These are phyloP conservation scores for Chalcis sispes DNA, from an alignment of 2,888 invertebrate species.

Conservation along the genomic window DNA sequence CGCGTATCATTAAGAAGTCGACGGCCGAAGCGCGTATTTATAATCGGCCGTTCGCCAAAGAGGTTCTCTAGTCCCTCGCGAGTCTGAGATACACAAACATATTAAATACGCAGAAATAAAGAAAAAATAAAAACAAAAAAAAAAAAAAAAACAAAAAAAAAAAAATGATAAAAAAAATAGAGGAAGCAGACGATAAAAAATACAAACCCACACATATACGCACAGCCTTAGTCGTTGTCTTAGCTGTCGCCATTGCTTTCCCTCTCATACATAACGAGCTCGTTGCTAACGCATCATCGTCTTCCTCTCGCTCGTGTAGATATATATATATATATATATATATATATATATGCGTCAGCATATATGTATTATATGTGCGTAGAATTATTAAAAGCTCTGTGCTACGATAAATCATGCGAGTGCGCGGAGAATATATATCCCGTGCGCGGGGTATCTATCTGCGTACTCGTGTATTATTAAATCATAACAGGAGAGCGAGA, in stretches of 20 bases:
- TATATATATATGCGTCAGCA: background rate
- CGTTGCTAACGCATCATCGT: too few relatives aligned
- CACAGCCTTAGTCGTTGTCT: too few relatives aligned
- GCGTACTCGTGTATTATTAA: background rate
- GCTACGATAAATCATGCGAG: background rate
- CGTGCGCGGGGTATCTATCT: too few relatives aligned
- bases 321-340: slow-evolving; percentile 12
- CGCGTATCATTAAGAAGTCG: slow-evolving; percentile 51
- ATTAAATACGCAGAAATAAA: background rate
- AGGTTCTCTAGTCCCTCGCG: slow-evolving; percentile 73
- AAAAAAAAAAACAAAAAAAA: slow-evolving; percentile 1
- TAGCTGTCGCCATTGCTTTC: slow-evolving; percentile 25
- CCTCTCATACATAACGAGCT: slow-evolving; percentile 17
- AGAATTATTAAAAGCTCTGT: background rate
- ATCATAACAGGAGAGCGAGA: too few relatives aligned
- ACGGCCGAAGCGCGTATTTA: slow-evolving; percentile 41
- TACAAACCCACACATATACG: background rate
- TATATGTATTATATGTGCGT: background rate
- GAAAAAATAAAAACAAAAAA: background rate
- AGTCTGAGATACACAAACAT: slow-evolving; percentile 35
- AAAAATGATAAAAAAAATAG: background rate
- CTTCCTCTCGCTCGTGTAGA: background rate
- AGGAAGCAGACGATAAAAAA: background rate
- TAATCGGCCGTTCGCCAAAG: slow-evolving; percentile 71
- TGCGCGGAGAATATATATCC: background rate